Conservation (phyloP, 2,888 invertebrate species). For the Invenusta paracnida region DNA sequence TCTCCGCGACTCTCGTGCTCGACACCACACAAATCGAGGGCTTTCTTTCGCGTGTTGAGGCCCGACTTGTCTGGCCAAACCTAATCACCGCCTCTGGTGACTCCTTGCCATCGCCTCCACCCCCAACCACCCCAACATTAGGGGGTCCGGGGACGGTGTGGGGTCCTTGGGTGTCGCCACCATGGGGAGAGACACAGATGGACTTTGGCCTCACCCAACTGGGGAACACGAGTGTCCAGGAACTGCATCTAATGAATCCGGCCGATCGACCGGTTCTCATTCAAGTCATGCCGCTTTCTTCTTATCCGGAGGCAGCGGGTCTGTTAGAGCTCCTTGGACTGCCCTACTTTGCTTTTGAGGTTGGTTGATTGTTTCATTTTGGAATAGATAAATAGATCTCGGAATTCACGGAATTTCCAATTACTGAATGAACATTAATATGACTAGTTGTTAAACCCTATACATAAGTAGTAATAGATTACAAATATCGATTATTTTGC, state of each 20-base stretch:
- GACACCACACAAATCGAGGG: background rate
- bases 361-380: background rate
- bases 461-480: too few relatives aligned
- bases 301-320: conserved; percentile 68
- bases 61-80: conserved; percentile 71
- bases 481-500: too few relatives aligned
- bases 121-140: too few relatives aligned
- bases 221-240: conserved; percentile 60
- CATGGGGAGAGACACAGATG: too few relatives aligned
- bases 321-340: conserved; percentile 58
- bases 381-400: too few relatives aligned
- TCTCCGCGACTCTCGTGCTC: background rate
- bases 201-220: conserved; percentile 33
- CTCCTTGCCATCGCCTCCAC: too few relatives aligned
- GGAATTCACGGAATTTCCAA: too few relatives aligned
- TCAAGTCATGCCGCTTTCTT: conserved; percentile 71
- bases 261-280: conserved; percentile 68
- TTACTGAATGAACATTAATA: too few relatives aligned
- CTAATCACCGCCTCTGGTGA: too few relatives aligned
- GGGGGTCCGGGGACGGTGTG: too few relatives aligned
- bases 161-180: too few relatives aligned
- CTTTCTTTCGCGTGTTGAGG: conserved; percentile 65
- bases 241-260: conserved; percentile 72
- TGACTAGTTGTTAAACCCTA: too few relatives aligned
- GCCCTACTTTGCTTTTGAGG: background rate